Percentiles rank a stretch among this genome's conserved stretches.
Conservation (phyloP, 2,797 vertebrate genomes). For the Silurus aristotelis region DNA sequence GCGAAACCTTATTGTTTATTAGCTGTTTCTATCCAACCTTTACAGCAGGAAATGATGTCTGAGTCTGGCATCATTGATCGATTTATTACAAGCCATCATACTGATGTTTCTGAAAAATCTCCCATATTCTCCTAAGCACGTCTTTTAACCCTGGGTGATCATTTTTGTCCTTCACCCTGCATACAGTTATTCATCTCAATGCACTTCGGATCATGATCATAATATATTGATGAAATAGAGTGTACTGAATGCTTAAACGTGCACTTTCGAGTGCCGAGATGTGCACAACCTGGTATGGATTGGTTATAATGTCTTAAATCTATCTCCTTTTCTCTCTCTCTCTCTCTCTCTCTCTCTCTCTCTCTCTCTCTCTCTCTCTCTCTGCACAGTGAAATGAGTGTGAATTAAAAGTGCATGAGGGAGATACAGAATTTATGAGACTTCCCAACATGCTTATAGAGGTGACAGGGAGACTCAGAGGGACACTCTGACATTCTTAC, state of each 20-base stretch:
- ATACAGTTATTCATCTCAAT: not conserved
- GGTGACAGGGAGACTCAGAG: conserved; percentile 5
- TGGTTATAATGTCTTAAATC: not conserved
- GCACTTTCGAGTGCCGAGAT: not conserved
- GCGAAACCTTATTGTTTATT: no score
- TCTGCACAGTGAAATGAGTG: conserved; percentile 32
- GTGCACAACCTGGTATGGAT: not conserved
- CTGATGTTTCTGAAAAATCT: not conserved
- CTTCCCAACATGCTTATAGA: conserved; percentile 2
- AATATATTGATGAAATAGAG: not conserved
- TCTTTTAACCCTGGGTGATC: not conserved
- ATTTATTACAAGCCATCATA: not conserved
- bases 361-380: not conserved
- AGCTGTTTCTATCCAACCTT: no score
- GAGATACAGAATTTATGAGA: conserved; percentile 28
- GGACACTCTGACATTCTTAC: conserved; percentile 22
- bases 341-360: not conserved
- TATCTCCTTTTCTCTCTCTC: not conserved
- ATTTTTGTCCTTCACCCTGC: not conserved
- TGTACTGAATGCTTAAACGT: not conserved
- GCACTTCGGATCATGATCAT: not conserved
- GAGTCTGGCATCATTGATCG: not conserved
- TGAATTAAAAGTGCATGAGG: conserved; percentile 13
- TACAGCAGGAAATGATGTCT: no score
- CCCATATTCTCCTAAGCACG: not conserved